These are phyloP conservation scores for Philonicus albiceps DNA, from an alignment of 2,888 invertebrate species.

Conservation along the genomic window DNA sequence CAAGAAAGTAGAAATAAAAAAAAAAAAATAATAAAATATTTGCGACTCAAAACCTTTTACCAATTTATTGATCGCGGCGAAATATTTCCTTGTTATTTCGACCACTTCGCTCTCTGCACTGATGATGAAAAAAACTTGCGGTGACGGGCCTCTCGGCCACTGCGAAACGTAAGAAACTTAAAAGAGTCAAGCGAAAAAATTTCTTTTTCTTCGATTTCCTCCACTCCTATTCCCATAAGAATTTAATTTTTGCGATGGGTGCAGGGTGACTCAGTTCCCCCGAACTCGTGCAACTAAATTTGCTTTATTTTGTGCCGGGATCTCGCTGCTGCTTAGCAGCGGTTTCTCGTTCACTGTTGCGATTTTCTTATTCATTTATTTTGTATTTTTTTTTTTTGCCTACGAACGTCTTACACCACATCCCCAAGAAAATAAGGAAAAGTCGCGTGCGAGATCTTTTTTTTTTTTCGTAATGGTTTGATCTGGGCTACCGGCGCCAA, in stretches of 20 bases:
- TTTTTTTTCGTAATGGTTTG: neutral
- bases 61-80: neutral
- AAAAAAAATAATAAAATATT: neutral
- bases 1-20: no score
- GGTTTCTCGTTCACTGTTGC: neutral
- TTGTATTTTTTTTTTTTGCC: neutral
- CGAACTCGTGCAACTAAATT: neutral
- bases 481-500: neutral
- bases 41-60: neutral
- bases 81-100: constrained; percentile 7
- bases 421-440: neutral
- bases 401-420: neutral
- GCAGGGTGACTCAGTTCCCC: neutral
- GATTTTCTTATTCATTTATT: neutral
- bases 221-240: constrained; percentile 23
- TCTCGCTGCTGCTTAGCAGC: neutral
- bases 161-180: neutral
- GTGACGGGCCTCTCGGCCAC: neutral
- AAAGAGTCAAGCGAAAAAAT: neutral
- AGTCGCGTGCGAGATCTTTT: neutral
- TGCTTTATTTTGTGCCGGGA: neutral
- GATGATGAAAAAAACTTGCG: neutral
- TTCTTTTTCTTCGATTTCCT: constrained; percentile 4
- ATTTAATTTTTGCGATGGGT: constrained; percentile 19
- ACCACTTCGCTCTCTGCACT: constrained; percentile 8